Evolutionary conservation across 1,140 invertebrate genomes (phyloP), one percentile per base, ranked within the genome.

Genomic region (Polyergus mexicanus): DNA sequence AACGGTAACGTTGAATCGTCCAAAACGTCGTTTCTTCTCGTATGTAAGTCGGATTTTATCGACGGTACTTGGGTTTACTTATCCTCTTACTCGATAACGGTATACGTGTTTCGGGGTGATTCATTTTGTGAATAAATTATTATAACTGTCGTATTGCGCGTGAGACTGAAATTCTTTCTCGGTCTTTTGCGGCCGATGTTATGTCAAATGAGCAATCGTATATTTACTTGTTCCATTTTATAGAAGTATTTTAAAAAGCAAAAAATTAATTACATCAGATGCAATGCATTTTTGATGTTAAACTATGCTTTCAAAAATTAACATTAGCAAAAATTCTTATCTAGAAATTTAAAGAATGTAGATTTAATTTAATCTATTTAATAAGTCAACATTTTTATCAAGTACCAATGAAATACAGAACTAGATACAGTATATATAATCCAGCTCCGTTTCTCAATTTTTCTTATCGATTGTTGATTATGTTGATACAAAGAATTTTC

Each of bases 101-200:
- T 93, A 94, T 86, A 90, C 13, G 63, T 84, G 87, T 94, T 93
- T 94, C 88, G 93, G 92, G 93, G 92, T 88, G 88, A 41, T 92
- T 93, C 88, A 87, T 87, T 89, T 90, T 88, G 90, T 77, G 93
- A 93, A 93, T 93, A 93, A 91, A 93, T 93, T 93, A 93, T 92
- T 90, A 86, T 90, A 92, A 92, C 88, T 92, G 91, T 91, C 88
- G 86, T 19, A 35, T 11, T 32, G 63, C 25, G 58, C n/a, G 60
- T 28, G 19, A 74, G 35, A 11, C n/a, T 44, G 56, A 35, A 58
- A 89, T 89, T 84, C 38, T 44, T 54, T 71, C 22, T 47, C 6
- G 3, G 16, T 41, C n/a, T n/a, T 11, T 44, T 28, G 54, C 3
- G 25, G 10, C 1, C 6, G 6, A 28, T 58, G 32, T 7, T n/a